Percentiles rank a stretch among this genome's conserved stretches.
phyloP scores from a whole-genome alignment of 2,113 vertebrate genomes.

The Crocuta crocuta region DNA sequence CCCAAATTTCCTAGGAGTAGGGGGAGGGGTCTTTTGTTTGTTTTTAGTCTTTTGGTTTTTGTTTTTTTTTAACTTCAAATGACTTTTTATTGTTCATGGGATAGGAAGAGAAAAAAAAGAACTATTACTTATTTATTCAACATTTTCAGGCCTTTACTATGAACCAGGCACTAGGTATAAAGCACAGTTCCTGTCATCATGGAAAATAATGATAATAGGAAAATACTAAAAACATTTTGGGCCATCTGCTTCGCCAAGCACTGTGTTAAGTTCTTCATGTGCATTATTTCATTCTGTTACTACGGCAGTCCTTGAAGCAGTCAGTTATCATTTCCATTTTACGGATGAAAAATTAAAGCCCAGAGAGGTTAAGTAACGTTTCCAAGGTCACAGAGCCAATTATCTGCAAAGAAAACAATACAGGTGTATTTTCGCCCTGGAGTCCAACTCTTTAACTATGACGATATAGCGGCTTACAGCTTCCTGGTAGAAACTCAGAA shows the following conservation, averaged over 20 bases:
- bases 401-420: neutral
- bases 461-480: neutral
- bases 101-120: neutral
- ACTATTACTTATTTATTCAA: neutral
- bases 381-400: neutral
- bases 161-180: neutral
- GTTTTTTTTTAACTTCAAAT: neutral
- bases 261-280: neutral
- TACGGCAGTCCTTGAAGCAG: neutral
- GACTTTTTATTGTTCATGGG: neutral
- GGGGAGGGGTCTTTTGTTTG: neutral
- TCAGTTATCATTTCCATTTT: neutral
- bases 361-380: neutral
- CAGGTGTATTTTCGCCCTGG: neutral
- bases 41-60: neutral
- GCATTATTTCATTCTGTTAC: neutral
- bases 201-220: neutral
- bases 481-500: neutral
- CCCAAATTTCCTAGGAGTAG: neutral
- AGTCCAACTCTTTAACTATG: neutral
- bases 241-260: neutral
- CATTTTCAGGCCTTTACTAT: neutral
- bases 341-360: neutral
- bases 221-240: neutral
- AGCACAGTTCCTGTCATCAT: neutral